Base-by-base conservation (phyloP, 1,140 invertebrate species). In the Cylas formicarius region DNA sequence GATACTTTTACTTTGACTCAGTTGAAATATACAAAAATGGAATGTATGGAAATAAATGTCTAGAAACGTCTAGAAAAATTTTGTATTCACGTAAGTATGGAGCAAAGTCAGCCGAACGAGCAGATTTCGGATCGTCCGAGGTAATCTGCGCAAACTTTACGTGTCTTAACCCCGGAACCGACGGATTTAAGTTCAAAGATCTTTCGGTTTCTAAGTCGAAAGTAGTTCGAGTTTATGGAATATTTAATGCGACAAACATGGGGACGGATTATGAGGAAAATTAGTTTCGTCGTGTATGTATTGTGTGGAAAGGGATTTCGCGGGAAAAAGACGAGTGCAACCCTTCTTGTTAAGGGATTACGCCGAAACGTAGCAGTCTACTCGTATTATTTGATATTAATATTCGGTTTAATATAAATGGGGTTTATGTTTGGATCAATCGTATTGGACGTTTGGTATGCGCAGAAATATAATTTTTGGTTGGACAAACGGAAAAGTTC, bases 221-320 rank as follows among this genome's bases (percentile, higher is more conserved):
- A 46, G 44, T 48, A 52, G 45, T 48, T 52, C 35, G 27, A 47
- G 44, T 44, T 38, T 44, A 44, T 52, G 50, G 37, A 53, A 53
- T 53, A 53, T 53, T 53, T 53, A 53, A 53, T 53, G 50, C 46
- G 22, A 44, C 46, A 53, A 53, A 52, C 45, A 52, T 26, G 43
- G 16, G 39, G 18, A n/a, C n/a, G 39, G 47, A 49, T 49, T 49
- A 44, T 17, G n/a, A 29, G 19, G 39, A 27, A 24, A 49, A 37
- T 34, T 49, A 27, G 39, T 27, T 42, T 47, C 38, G 27, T 11
- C 14, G 29, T 48, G 39, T 24, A 9, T 45, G 16, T 31, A 14
- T 5, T 42, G 17, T 31, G 17, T 26, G 23, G 17, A 36, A 23
- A 36, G 8, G 34, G 34, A 36, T 36, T 36, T 19, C 28, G 2